These are phyloP conservation scores for Zaprionus kolodkinae DNA, from an alignment of 1,140 invertebrate genomes.

Conservation along the genomic window DNA sequence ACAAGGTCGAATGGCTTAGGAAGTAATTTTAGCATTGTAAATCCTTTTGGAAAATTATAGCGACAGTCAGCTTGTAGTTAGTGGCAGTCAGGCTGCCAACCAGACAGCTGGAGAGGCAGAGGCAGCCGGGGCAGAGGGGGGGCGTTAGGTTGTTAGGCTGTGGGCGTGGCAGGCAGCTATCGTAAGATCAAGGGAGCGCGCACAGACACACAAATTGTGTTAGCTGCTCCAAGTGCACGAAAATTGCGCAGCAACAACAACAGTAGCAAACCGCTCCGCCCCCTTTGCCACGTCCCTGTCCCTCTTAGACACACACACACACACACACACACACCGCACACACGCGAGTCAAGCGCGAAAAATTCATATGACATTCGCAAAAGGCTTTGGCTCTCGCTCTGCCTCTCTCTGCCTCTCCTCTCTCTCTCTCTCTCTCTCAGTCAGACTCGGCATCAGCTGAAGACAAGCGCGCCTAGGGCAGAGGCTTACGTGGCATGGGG, in stretches of 20 bases:
- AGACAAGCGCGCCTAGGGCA: conserved; percentile 17
- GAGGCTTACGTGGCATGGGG: neutral
- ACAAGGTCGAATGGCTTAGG: conserved; percentile 80
- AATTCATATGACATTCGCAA: conserved; percentile 75
- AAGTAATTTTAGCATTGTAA: conserved; percentile 81
- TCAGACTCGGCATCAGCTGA: conserved; percentile 21
- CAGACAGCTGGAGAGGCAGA: neutral
- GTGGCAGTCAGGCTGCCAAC: conserved; percentile 52
- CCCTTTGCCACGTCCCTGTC: neutral
- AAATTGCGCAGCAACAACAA: conserved; percentile 48
- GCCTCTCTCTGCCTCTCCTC: no score
- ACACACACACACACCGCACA: conserved; percentile 43
- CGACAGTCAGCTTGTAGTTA: conserved; percentile 81
- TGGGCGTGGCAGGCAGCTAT: conserved; percentile 49
- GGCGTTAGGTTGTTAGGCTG: neutral
- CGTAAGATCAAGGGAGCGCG: conserved; percentile 67
- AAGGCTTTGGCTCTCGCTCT: conserved; percentile 21
- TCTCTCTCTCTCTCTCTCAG: neutral
- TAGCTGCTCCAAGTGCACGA: conserved; percentile 63
- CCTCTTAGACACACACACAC: conserved; percentile 27
- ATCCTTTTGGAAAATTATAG: conserved; percentile 81
- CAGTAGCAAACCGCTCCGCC: neutral
- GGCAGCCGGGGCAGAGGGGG: neutral
- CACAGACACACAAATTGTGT: conserved; percentile 75
- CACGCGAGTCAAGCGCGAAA: conserved; percentile 55